phyloP scores from a whole-genome alignment of 1,140 invertebrate species.

The Drosophila lini region DNA sequence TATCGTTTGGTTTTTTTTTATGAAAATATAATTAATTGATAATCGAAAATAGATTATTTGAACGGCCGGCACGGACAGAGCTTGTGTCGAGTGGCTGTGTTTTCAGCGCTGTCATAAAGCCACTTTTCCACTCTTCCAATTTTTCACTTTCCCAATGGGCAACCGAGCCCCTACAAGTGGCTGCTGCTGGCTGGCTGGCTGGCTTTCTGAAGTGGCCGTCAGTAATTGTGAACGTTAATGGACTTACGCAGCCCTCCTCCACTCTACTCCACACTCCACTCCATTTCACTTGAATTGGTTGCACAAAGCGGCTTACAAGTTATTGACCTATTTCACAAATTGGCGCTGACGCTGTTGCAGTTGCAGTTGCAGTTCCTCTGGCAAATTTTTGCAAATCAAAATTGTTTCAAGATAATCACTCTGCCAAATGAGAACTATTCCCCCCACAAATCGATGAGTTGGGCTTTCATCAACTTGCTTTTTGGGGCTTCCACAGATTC shows the following conservation, averaged over 20 bases:
- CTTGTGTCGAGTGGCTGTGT: conserved; percentile 35
- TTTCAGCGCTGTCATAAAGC: conserved; percentile 51
- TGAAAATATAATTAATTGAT: conserved; percentile 75
- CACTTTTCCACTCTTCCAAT: conserved; percentile 19
- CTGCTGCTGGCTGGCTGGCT: neutral
- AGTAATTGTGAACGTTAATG: conserved; percentile 55
- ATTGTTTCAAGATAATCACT: conserved; percentile 20
- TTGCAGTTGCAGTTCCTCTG: neutral
- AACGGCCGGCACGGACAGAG: neutral
- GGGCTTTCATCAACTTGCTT: conserved; percentile 22
- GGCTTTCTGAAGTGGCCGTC: conserved; percentile 29
- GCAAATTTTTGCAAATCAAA: conserved; percentile 14
- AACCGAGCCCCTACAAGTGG: conserved; percentile 52
- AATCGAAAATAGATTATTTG: conserved; percentile 70
- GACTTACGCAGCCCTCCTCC: conserved; percentile 39
- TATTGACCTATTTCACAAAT: conserved; percentile 62
- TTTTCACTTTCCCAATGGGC: conserved; percentile 16
- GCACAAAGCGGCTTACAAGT: conserved; percentile 58
- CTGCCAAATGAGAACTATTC: conserved; percentile 24
- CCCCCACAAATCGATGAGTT: conserved; percentile 21
- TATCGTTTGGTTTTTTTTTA: conserved; percentile 22
- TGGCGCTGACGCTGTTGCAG: conserved; percentile 25
- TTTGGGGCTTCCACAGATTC: conserved; percentile 16
- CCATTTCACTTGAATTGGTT: conserved; percentile 38
- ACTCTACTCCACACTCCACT: conserved; percentile 17